A percentile compares a stretch with the other conserved stretches of the same genome.
These are phyloP conservation scores for Theristicus caerulescens DNA, from an alignment of 2,113 vertebrate genomes.

Conservation along the genomic window DNA sequence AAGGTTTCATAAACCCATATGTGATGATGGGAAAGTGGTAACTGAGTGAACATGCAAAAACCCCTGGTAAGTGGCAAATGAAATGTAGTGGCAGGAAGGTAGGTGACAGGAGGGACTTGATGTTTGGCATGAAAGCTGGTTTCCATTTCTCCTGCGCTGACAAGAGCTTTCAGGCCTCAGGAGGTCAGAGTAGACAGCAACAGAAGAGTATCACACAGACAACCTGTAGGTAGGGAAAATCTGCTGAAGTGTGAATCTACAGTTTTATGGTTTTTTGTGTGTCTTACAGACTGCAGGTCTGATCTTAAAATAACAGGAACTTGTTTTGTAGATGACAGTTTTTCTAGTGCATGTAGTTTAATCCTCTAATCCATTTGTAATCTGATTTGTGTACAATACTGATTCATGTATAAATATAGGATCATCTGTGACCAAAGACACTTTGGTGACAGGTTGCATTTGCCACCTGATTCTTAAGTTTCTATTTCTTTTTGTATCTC, in stretches of 20 bases:
- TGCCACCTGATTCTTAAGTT: background rate
- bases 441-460: background rate
- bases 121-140: background rate
- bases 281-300: background rate
- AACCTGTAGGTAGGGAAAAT: background rate
- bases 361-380: background rate
- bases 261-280: background rate
- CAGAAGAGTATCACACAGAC: background rate
- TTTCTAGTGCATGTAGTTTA: background rate
- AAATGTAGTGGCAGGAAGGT: background rate
- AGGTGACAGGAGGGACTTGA: background rate
- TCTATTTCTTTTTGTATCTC: background rate
- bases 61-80: background rate
- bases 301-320: background rate
- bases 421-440: background rate
- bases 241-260: background rate
- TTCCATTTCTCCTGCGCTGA: background rate
- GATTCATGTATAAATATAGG: background rate
- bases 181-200: background rate
- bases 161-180: background rate
- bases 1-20: background rate
- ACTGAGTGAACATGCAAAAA: background rate
- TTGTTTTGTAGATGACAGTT: background rate
- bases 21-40: background rate
- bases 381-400: background rate